Conservation (phyloP, 35 echinoderm and acorn worm species). For the Apostichopus californicus region DNA sequence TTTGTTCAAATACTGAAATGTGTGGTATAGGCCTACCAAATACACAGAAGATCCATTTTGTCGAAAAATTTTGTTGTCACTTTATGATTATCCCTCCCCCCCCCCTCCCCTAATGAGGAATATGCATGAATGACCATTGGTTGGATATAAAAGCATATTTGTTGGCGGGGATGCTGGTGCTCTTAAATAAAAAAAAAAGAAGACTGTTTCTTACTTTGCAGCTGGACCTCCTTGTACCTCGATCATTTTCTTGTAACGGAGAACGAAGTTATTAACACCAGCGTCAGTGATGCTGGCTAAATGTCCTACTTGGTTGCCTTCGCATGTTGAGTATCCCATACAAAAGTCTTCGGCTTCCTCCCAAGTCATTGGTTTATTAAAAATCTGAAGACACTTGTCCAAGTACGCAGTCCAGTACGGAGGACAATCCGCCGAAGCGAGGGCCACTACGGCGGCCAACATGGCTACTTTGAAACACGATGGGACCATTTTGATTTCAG, state of each 20-base stretch:
- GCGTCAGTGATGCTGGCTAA: background rate
- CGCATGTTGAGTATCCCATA: slow-evolving; percentile 41
- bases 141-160: too few relatives aligned
- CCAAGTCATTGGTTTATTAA: slow-evolving; percentile 18
- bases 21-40: too few relatives aligned
- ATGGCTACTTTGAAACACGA: slow-evolving; percentile 12
- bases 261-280: slow-evolving; percentile 1
- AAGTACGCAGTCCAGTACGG: slow-evolving; percentile 46
- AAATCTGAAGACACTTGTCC: slow-evolving; percentile 38
- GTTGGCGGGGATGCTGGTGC: too few relatives aligned
- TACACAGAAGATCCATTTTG: too few relatives aligned
- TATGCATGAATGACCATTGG: too few relatives aligned
- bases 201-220: background rate
- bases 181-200: background rate
- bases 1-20: too few relatives aligned
- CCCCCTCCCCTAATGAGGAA: too few relatives aligned
- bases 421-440: slow-evolving; percentile 32
- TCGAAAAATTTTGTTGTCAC: too few relatives aligned
- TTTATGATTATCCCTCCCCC: too few relatives aligned
- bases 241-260: slow-evolving; percentile 20
- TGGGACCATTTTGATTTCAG: background rate
- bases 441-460: slow-evolving; percentile 6
- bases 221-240: background rate
- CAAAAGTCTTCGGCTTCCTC: slow-evolving; percentile 9
- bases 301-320: slow-evolving; percentile 48